phyloP scores from a whole-genome alignment of 2,113 vertebrate species.

The Pampusana beccarii region DNA sequence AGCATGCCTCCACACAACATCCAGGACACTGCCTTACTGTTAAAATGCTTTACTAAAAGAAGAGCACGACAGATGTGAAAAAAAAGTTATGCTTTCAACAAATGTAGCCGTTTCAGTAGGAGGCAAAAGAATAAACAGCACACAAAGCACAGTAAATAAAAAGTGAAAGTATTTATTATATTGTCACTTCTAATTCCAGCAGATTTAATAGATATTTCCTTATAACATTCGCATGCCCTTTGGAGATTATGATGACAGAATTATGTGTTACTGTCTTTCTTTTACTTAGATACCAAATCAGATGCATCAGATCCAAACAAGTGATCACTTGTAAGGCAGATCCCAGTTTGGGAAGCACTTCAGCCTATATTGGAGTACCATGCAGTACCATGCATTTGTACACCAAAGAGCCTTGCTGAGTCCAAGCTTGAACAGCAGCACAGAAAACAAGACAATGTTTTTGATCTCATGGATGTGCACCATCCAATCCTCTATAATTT shows the following conservation, averaged over 20 bases:
- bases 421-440: background rate
- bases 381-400: background rate
- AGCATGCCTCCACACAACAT: background rate
- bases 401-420: background rate
- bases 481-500: background rate
- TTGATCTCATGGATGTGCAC: background rate
- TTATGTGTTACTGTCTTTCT: background rate
- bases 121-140: constrained; percentile 45
- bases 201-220: background rate
- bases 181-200: constrained; percentile 40
- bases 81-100: constrained; percentile 42
- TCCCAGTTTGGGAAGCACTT: background rate
- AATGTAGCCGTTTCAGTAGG: background rate
- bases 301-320: background rate
- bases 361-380: background rate
- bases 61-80: constrained; percentile 15
- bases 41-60: constrained; percentile 37
- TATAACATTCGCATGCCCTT: background rate
- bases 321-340: background rate
- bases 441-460: background rate
- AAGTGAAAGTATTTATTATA: constrained; percentile 46
- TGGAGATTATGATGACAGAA: background rate
- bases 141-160: constrained; percentile 39
- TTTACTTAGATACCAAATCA: background rate
- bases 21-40: background rate